Evolutionary conservation across 2,113 vertebrate species (phyloP), one percentile per base, ranked within the genome.

Genomic region (Cheilinus undulatus): DNA sequence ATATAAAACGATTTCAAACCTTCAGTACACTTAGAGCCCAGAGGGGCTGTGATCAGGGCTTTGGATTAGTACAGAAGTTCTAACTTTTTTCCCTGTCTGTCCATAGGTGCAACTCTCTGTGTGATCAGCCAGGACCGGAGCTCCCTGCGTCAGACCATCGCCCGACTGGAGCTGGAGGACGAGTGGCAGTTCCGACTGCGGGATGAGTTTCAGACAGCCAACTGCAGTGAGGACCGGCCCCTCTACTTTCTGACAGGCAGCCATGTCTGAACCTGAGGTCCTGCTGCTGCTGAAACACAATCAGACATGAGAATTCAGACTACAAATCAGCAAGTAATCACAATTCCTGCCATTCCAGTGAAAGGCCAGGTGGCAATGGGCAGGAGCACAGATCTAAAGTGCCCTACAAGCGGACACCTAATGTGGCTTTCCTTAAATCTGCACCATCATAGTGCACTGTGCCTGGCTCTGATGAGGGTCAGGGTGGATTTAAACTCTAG

Each of bases 111-210:
- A 89, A 99, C 97, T n/a, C 90, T 99, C 34, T 99, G 98, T 32
- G 96, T 99, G 85, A 96, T 99, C 78, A 97, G 97, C 73, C 97
- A 98, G 93, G 98, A 99, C 89, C 94, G 98, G 62, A 99, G 95
- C 73, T 98, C 97, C 1, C 88, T 99, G 65, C 95, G 97, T 62
- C 97, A 99, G 91, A 98, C 96, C 1, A 98, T 99, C 42, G 97
- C 96, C 12, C 93, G 98, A 1, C 24, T 99, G 78, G 97, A 99
- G 90, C 60, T 99, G 84, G 97, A 99, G 87, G 98, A 99, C 0
- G 96, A 98, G 89, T 99, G 98, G 98, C 98, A 99, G 89, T 99
- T 99, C 91, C 95, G 98, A 0, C 94, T 99, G 30, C 94, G 98
- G 40, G 98, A 99, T 17, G 98, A 99, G 87, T 99, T 99, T 77